Base-by-base conservation (phyloP, 2,888 invertebrate genomes). In the Lochmaea capreae region DNA sequence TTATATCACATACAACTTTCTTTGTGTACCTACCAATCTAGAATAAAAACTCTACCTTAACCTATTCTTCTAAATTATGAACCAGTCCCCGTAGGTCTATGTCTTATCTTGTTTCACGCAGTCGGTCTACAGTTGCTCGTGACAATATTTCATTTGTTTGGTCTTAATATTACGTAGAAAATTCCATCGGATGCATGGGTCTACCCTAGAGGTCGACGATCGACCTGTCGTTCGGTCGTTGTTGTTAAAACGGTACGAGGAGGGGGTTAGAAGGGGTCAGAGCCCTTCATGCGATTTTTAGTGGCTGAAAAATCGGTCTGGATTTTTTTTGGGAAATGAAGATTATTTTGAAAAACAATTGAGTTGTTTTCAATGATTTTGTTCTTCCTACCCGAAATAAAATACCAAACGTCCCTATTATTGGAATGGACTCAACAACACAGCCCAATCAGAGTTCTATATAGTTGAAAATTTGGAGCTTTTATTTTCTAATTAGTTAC, bases 121-220 rank as follows among this genome's bases (percentile, higher is more conserved):
- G 70, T 70, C 70, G 63, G 54, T 57, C 70, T 18, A 26, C 63
- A 63, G 43, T 70, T 54, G 70, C 10, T 16, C 63, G 33, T 52
- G 33, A 42, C 39, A 57, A 57, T 57, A 63, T 70, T 63, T 52
- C 33, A n/a, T 42, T n/a, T 61, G 62, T 43, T 49, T 52, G 46
- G 69, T 14, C 26, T 16, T 18, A 18, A 49, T 26, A 43, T 46
- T 52, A 52, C 63, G 54, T 63, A 33, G 46, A 39, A 63, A 54
- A 39, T 63, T 54, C 63, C 10, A n/a, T 26, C 43, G 70, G 63
- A 9, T 63, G 70, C 22, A 18, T 42, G 63, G 18, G 52, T 54
- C 70, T 63, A 70, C 70, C 70, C 70, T 57, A 73, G 58, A 69
- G 73, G 73, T 73, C 73, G 73, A 73, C 69, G 69, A 73, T 69